Evolutionary conservation across 2,888 invertebrate species (phyloP), one percentile per base, ranked within the genome.

Genomic region (Microctonus brassicae): DNA sequence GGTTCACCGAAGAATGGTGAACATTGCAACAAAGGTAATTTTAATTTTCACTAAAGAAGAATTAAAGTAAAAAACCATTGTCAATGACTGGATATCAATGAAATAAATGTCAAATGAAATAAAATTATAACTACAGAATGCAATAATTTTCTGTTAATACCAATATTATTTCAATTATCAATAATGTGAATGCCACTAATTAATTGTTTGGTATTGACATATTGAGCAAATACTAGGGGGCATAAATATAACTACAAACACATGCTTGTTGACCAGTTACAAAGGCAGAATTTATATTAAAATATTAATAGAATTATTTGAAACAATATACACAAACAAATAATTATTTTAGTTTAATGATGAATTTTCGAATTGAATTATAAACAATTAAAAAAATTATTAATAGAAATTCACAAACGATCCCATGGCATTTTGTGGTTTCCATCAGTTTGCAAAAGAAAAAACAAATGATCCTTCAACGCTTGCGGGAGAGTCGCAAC

Each of bases 1-100:
- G 13, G 1, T 57, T 29, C 10, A n/a, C 26, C 74, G 67, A 65
- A 65, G 42, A 57, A 39, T 29, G 26, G 53, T 61, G 57, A 73
- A 47, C 17, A 20, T 7, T 47, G 6, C 9, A 60, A 73, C 57
- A 73, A 74, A 67, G 63, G 73, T 67, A 26, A 26, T 57, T 26
- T 33, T 33, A n/a, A 20, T 55, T 33, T n/a, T 68, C 20, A 13
- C 7, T 29, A 62, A 26, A 57, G 4, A 58, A 29, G 65, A 11
- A 55, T 29, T 62, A 66, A 66, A 55, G 13, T 65, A 60, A 22
- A 17, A 52, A n/a, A 17, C 52, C 22, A 55, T 11, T 26, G 24
- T 17, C 22, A 55, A 55, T 55, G 24, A 55, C n/a, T 47, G 7
- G 3, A 4, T 39, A 36, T 42, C 10, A 7, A 24, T 70, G 47